phyloP scores from a whole-genome alignment of 2,888 invertebrate species.

The Elgonia sp. region DNA sequence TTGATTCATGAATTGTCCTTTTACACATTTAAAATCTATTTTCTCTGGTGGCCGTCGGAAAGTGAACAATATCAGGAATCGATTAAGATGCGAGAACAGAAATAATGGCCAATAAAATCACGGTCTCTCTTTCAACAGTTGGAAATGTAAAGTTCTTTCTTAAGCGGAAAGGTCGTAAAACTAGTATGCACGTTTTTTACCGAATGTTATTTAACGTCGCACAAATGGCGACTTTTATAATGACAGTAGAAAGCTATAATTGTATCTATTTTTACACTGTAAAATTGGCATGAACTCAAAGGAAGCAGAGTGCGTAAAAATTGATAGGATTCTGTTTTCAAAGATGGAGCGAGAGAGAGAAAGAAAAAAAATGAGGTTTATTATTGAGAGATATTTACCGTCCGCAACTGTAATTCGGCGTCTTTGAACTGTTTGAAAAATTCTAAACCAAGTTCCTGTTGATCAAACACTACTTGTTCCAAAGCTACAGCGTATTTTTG shows the following conservation, averaged over 20 bases:
- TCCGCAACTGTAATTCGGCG: slow-evolving; percentile 89
- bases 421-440: slow-evolving; percentile 88
- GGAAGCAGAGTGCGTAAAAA: slow-evolving; percentile 73
- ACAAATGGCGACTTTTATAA: slow-evolving; percentile 72
- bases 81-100: slow-evolving; percentile 76
- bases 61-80: slow-evolving; percentile 71
- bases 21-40: slow-evolving; percentile 65
- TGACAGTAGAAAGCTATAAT: slow-evolving; percentile 77
- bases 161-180: slow-evolving; percentile 82
- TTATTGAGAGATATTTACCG: slow-evolving; percentile 85
- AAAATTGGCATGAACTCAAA: slow-evolving; percentile 70
- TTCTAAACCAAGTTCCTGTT: slow-evolving; percentile 87
- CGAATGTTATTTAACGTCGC: slow-evolving; percentile 75
- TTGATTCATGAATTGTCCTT: slow-evolving; percentile 65
- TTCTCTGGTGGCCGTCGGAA: slow-evolving; percentile 71
- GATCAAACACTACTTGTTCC: slow-evolving; percentile 90
- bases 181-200: slow-evolving; percentile 77
- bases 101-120: slow-evolving; percentile 79
- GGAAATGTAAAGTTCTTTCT: slow-evolving; percentile 76
- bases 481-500: slow-evolving; percentile 92
- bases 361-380: slow-evolving; percentile 69
- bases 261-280: slow-evolving; percentile 74
- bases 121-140: slow-evolving; percentile 74
- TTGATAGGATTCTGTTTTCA: slow-evolving; percentile 68
- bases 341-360: slow-evolving; percentile 38